Base-by-base conservation (phyloP, 37 sponge, comb jelly and placozoan genomes). In the Oscarella lobularis region DNA sequence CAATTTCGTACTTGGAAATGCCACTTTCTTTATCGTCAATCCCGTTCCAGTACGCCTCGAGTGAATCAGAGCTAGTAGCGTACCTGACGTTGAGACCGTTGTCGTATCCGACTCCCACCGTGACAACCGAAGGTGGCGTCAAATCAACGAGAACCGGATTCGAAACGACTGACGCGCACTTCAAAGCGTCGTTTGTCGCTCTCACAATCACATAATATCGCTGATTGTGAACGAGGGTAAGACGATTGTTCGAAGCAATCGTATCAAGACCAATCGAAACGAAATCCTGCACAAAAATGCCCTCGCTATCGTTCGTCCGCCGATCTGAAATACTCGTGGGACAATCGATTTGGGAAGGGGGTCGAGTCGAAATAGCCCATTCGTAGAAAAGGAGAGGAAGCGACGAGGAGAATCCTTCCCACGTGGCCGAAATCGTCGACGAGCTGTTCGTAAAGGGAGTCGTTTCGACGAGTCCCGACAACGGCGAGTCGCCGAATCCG, bases 381-480 rank as follows among this genome's bases (percentile, higher is more conserved):
- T 48, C 60, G 20, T 48, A 48, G 60, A 48, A 48, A 20, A 48
- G 60, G 20, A 48, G 9, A 9, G 60, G 60, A 27, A 48, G 20
- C 9, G 9, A 9, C 20, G 60, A 48, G 20, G 60, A 48, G 60
- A 48, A 48, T 48, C 60, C 60, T 27, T 48, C 60, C 60, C 60
- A 48, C 41, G 74, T 48, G 9, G 65, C 76, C 9, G 40, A 67
- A 6, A 92, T 6, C 0, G 67, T 38, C 27, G 77, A 81, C 0
- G 72, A 39, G 67, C 77, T 73, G 31, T 83, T 78, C 36, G 81
- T 85, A 70, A 69, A 89, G 0, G 36, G 38, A 41, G 81, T 71
- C 3, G 81, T 31, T 0, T 41, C 35, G 1, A 92, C 73, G 0
- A 35, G 70, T 37, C 93, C 89, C 14, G 60, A 9, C 9, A 48